Conservation (phyloP, 2,888 invertebrate genomes). For the Nomada flava region DNA sequence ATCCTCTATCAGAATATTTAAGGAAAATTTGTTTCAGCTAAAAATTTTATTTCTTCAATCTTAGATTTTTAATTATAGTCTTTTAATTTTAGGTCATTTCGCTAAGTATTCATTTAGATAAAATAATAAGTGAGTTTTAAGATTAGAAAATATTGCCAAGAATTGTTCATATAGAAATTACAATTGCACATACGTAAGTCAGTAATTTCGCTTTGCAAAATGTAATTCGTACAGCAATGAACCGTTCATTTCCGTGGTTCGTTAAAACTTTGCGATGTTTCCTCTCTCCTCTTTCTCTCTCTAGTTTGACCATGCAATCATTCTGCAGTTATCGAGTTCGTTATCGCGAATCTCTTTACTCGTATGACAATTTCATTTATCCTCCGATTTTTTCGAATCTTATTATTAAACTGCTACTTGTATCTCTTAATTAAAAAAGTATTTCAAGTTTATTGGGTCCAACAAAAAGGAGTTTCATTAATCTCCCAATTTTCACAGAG, state of each 20-base stretch:
- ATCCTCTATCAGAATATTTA: neutral
- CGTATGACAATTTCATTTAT: neutral
- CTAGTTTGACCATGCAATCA: neutral
- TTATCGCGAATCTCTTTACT: neutral
- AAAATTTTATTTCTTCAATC: too few species aligned
- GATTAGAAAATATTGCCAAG: neutral
- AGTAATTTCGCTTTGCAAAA: conserved; percentile 27
- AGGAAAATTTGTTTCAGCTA: too few species aligned
- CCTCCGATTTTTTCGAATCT: neutral
- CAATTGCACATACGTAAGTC: conserved; percentile 11
- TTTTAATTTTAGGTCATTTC: too few species aligned
- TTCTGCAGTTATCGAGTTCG: conserved; percentile 25
- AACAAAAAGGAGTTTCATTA: too few species aligned
- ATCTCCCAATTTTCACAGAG: too few species aligned
- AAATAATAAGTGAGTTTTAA: neutral
- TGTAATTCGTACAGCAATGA: conserved; percentile 3
- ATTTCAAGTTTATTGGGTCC: too few species aligned
- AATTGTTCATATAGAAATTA: conserved; percentile 3
- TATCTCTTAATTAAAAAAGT: neutral
- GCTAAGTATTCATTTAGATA: neutral
- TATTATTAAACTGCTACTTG: neutral
- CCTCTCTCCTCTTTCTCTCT: neutral
- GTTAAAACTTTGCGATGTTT: conserved; percentile 39
- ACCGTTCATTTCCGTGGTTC: conserved; percentile 18
- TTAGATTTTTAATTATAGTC: too few species aligned